Evolutionary conservation across 2,888 invertebrate species (phyloP).

Genomic region (Monopis laevigella): DNA sequence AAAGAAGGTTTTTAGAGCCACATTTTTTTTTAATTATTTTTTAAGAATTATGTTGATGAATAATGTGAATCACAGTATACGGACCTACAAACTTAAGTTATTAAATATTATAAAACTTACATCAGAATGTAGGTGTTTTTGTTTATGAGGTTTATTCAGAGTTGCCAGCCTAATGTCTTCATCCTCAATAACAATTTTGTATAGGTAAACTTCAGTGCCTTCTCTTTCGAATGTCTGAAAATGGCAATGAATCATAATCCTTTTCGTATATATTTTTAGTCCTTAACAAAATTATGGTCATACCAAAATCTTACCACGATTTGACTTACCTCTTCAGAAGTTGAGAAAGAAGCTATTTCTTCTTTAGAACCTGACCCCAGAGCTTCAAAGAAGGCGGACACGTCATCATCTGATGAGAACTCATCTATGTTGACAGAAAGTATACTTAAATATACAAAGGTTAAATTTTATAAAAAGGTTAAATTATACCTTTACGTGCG

Average conservation of each 20-base stretch:
- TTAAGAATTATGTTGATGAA: no score
- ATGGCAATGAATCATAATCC: no score
- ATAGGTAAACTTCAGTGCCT: constrained; percentile 67
- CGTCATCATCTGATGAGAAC: constrained; percentile 71
- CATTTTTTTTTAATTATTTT: no score
- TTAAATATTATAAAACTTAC: no score
- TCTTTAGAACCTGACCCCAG: constrained; percentile 79
- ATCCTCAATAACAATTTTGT: constrained; percentile 71
- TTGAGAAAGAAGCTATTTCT: constrained; percentile 60
- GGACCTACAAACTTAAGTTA: no score
- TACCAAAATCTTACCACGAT: no score
- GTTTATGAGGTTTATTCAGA: constrained; percentile 75
- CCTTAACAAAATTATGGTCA: no score
- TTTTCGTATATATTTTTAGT: constrained; percentile 67
- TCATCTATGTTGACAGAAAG: constrained; percentile 69
- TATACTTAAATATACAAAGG: not conserved
- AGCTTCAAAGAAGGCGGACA: constrained; percentile 76
- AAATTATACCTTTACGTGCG: no score
- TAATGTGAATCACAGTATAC: no score
- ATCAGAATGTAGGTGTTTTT: constrained; percentile 73
- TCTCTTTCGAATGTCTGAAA: constrained; percentile 37
- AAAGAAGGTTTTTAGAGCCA: no score
- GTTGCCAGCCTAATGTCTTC: constrained; percentile 71
- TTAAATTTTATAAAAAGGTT: not conserved
- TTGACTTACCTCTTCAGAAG: constrained; percentile 22